Percentiles rank a stretch among this genome's conserved stretches.
Conservation (phyloP, 2,797 vertebrate species). For the Oryzias dopingdopingensis region DNA sequence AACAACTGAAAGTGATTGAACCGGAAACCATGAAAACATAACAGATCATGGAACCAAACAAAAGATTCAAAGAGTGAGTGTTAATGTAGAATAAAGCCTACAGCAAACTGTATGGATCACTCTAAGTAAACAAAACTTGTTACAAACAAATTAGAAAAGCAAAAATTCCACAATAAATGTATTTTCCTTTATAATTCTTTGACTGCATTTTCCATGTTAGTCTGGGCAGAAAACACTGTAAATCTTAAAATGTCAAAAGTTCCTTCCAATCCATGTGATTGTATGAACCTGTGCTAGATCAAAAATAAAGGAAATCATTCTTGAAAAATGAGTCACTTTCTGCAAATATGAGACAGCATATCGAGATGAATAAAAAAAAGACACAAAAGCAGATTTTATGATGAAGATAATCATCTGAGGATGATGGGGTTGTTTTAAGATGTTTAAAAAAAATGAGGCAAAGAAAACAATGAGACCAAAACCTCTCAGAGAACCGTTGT, state of each 20-base stretch:
- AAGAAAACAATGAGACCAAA: slow-evolving; percentile 25
- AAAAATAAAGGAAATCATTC: slow-evolving; percentile 4
- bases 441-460: slow-evolving; percentile 29
- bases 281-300: slow-evolving; percentile 6
- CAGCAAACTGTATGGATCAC: slow-evolving; percentile 18
- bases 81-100: too few relatives aligned
- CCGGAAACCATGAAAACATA: too few relatives aligned
- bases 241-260: too few relatives aligned
- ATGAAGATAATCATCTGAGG: slow-evolving; percentile 14
- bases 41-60: too few relatives aligned
- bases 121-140: slow-evolving; percentile 57
- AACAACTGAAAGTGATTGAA: too few relatives aligned
- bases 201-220: too few relatives aligned
- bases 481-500: slow-evolving; percentile 22
- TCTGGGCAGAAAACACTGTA: too few relatives aligned
- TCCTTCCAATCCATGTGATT: not conserved
- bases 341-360: slow-evolving; percentile 5
- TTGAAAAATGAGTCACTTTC: slow-evolving; percentile 3
- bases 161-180: slow-evolving; percentile 17
- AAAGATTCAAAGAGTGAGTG: too few relatives aligned
- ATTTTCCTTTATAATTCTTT: too few relatives aligned
- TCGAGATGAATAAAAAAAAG: slow-evolving; percentile 9
- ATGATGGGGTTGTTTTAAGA: slow-evolving; percentile 33
- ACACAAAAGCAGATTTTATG: slow-evolving; percentile 2
- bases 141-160: slow-evolving; percentile 38